These are phyloP conservation scores for Periophthalmus modestus DNA, from an alignment of 2,113 vertebrate species.

Conservation along the genomic window DNA sequence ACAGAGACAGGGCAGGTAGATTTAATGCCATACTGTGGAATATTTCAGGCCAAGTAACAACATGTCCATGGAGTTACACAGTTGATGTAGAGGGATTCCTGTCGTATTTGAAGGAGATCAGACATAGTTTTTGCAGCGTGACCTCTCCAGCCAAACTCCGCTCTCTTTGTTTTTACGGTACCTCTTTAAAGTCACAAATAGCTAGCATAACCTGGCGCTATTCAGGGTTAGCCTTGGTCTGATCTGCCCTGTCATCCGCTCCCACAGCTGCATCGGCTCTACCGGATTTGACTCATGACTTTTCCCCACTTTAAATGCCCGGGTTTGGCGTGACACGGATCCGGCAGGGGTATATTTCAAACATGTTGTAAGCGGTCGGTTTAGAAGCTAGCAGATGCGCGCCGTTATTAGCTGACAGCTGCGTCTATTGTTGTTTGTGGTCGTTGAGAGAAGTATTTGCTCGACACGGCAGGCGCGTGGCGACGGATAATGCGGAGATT, in stretches of 20 bases:
- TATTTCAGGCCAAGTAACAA: not conserved
- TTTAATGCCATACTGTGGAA: not conserved
- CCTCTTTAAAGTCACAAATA: constrained; percentile 5
- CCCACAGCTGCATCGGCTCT: constrained; percentile 37
- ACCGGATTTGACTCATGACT: constrained; percentile 48
- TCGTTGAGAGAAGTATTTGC: constrained; percentile 13
- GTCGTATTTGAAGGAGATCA: too few species aligned
- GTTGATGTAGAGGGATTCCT: too few species aligned
- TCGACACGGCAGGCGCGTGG: constrained; percentile 78
- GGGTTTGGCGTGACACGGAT: constrained; percentile 66
- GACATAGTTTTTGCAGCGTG: not conserved
- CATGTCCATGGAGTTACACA: not conserved
- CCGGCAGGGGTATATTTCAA: constrained; percentile 63
- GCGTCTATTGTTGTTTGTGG: constrained; percentile 81
- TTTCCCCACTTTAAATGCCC: constrained; percentile 54
- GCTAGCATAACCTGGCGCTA: not conserved
- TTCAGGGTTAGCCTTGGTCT: constrained; percentile 41
- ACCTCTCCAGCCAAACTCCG: not conserved
- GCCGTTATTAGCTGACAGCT: constrained; percentile 82
- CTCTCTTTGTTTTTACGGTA: not conserved
- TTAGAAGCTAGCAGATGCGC: constrained; percentile 79
- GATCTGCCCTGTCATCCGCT: constrained; percentile 39
- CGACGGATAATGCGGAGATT: constrained; percentile 81
- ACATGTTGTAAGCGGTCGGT: constrained; percentile 73
- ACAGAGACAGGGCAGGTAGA: not conserved